Base-by-base conservation (phyloP, 1,140 invertebrate genomes). In the Microplitis mediator region DNA sequence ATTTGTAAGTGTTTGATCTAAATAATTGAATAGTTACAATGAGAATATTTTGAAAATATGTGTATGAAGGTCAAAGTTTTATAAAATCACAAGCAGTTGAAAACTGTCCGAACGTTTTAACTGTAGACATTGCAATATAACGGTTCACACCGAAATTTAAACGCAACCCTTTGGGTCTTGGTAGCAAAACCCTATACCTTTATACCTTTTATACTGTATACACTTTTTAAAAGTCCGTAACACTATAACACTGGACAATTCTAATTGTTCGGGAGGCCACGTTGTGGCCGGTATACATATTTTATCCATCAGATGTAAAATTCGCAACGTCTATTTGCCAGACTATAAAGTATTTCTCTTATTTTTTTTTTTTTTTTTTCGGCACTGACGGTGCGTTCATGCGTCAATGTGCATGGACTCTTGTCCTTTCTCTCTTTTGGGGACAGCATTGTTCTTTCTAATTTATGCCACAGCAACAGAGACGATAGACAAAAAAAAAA, bases 181-280 rank as follows among this genome's bases (percentile, higher is more conserved):
- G 35, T 39, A 23, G 35, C 35, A 64, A 14, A 45, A 11, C 13
- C 62, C 39, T 13, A 23, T 69, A 54, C 66, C 45, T 50, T 67
- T 13, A 23, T 69, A 54, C 66, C 45, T 50, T 67, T 67, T 23
- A 32, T 16, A 8, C 50, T 50, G 9, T 4, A 62, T 31, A n/a
- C 50, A 54, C 52, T 13, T 9, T 34, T 16, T 23, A 58, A 11
- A 31, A 23, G 65, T 64, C 51, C 16, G 51, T 67, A 67, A 31
- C 23, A 67, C 36, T 23, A 67, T 31, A 54, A 66, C 50, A 60
- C 60, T 23, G 73, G 74, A 75, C 75, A 78, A 74, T 79, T 81
- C 75, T 82, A 82, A 84, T 84, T 82, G 80, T 79, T 78, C 75
- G 78, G 79, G 79, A 80, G 79, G 80, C 74, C 78, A 74, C 76